Base-by-base conservation (phyloP, 2,113 vertebrate species). In the Aplodontia rufa region DNA sequence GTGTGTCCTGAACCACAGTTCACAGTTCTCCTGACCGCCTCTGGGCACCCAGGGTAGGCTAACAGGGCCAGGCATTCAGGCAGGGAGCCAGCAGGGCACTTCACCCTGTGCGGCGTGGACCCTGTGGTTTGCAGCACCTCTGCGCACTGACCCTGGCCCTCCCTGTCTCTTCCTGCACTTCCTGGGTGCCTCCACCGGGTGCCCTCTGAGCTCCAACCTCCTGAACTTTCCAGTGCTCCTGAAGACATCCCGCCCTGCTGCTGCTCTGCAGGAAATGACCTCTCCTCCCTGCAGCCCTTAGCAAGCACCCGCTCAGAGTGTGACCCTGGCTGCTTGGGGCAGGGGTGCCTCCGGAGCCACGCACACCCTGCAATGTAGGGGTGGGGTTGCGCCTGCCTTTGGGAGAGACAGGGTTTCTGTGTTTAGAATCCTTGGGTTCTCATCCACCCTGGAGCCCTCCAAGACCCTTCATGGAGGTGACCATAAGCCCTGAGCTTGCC, bases 341-440 rank as follows among this genome's bases (percentile, higher is more conserved):
- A 4, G 37, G 35, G 55, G 79, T 9, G 5, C 1, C 12, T 26
- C 72, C 0, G 2, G n/a, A 49, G 16, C 64, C 24, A 30, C 2
- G 13, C 35, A n/a, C 55, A 16, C 19, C 24, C 40, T n/a, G n/a
- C 37, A 5, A 3, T 32, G 32, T 17, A 16, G 64, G 49, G 22
- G 35, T 7, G 35, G 49, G 49, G 32, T 35, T 4, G 11, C 5
- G 10, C 32, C 20, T 0, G 0, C 47, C 14, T 13, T 55, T 42
- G n/a, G 0, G 0, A 13, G 55, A 51, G 37, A 37, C 6, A 22
- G 49, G 49, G 68, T 12, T 47, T 68, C 53, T 42, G 4, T 0
- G 13, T 80, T 60, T 74, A 8, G 71, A 3, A 11, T 53, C 30
- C 1, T 51, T 53, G 40, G 40, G 49, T 60, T 8, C 60, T 49